Base-by-base conservation (phyloP, 1,140 invertebrate species). In the Bombus pascuorum region DNA sequence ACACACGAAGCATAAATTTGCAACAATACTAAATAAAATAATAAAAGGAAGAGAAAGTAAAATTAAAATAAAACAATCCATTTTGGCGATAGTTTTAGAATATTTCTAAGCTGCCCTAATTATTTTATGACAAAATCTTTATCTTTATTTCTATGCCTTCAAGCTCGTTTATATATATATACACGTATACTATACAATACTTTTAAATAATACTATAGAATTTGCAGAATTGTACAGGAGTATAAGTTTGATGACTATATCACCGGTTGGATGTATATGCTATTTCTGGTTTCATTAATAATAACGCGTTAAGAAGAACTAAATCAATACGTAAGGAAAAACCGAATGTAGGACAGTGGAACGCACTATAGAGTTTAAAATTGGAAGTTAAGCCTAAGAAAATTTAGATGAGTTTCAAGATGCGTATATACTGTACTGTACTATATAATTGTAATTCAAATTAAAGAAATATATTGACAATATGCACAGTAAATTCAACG, bases 201-300 rank as follows among this genome's bases (percentile, higher is more conserved):
- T 59, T 4, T 59, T 28, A 59, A 59, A 59, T 59, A 59, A 59
- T 32, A 22, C 4, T 68, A 25, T 10, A 68, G 12, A 68, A 3
- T 22, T 37, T 68, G 1, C 15, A 9, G 8, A 68, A 34, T 34
- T 68, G 34, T 68, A 37, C 15, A 34, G 22, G 12, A 71, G 28
- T n/a, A 72, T 9, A 44, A 2, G 2, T 15, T 72, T 72, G 28
- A 39, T n/a, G 25, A 28, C 12, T 13, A n/a, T n/a, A 42, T 71
- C 13, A 71, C 10, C 39, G 22, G 22, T 39, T 71, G 65, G 18
- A 37, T 34, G 22, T 13, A 72, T 44, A 42, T 37, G 34, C 66
- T 68, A 37, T 68, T 34, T 22, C 34, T 68, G 9, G 66, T 68
- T 68, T 68, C 70, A 72, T 72, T 72, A 72, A 72, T 72, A 72